Evolutionary conservation across 2,888 invertebrate species (phyloP), one percentile per base, ranked within the genome.

Genomic region (Apoda limacodes): DNA sequence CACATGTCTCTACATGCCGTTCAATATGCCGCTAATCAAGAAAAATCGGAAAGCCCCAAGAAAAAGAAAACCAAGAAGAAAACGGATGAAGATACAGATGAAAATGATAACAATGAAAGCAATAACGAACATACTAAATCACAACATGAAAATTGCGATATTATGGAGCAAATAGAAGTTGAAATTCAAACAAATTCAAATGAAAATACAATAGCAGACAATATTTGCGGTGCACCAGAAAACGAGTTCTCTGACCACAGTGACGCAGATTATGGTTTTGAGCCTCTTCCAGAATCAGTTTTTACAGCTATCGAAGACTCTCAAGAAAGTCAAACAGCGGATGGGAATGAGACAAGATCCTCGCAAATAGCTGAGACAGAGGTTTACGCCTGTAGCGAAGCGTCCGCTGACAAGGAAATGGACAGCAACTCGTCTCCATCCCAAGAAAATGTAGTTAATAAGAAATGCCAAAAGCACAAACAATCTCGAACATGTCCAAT

Each of bases 401-500:
- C 6, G 9, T 26, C 23, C 11, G 5, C 9, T 6, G 15, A n/a
- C 9, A 26, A 21, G 9, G 23, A 24, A 23, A 3, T 14, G 4
- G 22, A 24, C 31, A 17, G 9, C 26, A 10, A 5, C 12, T 9
- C 5, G 21, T 25, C 28, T 9, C 15, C 15, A 12, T 34, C 31
- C 14, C 4, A 28, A 2, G 19, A 10, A 5, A 13, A 32, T n/a
- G 13, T 10, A 9, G 4, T 15, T 10, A 15, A 11, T 19, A 29
- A 24, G 2, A 13, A 32, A 12, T 13, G 23, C 3, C 40, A 37
- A n/a, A 40, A 39, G 23, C 28, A 26, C n/a, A 57, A 52, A 14
- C 59, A 55, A 25, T 41, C 52, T 2, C 70, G 71, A 13, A 65
- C 66, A 2, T 85, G 85, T 39, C 71, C 70, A 7, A 55, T 68